phyloP scores from a whole-genome alignment of 2,888 invertebrate genomes.

The Tineola bisselliella region DNA sequence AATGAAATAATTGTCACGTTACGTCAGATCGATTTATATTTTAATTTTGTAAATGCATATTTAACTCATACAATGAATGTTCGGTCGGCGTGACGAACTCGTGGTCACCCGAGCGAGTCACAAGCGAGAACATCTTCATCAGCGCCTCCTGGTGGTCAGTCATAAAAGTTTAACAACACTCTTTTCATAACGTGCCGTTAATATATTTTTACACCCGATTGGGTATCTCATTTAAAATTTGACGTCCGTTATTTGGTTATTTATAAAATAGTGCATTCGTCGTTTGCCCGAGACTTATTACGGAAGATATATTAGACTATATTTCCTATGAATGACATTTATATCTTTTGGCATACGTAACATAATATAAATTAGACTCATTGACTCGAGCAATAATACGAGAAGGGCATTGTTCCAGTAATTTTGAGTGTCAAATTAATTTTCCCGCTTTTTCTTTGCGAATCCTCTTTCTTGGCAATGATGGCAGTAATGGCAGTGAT shows the following conservation, averaged over 20 bases:
- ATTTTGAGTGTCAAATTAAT: background rate
- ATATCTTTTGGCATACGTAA: too few species aligned
- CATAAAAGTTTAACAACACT: background rate
- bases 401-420: background rate
- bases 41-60: too few species aligned
- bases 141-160: conserved; percentile 9
- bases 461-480: too few species aligned
- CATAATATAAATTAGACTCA: background rate
- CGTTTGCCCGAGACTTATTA: too few species aligned
- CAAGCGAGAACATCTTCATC: conserved; percentile 5
- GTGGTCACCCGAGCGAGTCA: background rate
- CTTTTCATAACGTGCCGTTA: conserved; percentile 1
- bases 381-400: background rate
- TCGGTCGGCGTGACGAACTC: too few species aligned
- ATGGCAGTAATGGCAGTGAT: too few species aligned
- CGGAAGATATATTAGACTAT: too few species aligned
- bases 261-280: too few species aligned
- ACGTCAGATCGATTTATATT: too few species aligned
- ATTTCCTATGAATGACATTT: too few species aligned
- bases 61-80: too few species aligned
- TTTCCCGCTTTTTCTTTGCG: background rate
- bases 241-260: background rate
- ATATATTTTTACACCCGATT: background rate
- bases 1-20: too few species aligned
- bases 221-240: background rate